These are phyloP conservation scores for Spodoptera picta DNA, from an alignment of 2,888 invertebrate species.

Conservation along the genomic window DNA sequence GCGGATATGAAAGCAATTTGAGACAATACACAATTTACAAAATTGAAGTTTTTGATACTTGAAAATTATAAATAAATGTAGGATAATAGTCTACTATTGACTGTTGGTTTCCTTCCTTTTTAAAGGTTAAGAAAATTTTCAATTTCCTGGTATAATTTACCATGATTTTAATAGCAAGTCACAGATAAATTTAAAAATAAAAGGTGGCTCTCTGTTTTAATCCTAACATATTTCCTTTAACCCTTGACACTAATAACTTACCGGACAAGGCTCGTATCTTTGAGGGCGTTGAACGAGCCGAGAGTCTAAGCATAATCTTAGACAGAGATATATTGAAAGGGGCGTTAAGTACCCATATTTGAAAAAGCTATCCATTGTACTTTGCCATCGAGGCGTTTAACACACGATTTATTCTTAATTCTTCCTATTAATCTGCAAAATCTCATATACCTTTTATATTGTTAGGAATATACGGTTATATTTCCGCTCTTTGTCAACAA, in stretches of 20 bases:
- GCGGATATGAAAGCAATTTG: constrained; percentile 73
- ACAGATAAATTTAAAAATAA: constrained; percentile 6
- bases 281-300: constrained; percentile 45
- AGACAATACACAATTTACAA: constrained; percentile 56
- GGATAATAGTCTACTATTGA: background rate
- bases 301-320: constrained; percentile 36
- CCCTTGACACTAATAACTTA: constrained; percentile 41
- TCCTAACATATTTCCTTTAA: constrained; percentile 35
- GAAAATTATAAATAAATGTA: constrained; percentile 3
- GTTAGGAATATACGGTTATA: constrained; percentile 58
- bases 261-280: constrained; percentile 30
- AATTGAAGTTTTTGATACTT: constrained; percentile 32
- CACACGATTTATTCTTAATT: constrained; percentile 41
- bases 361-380: constrained; percentile 49
- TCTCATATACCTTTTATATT: constrained; percentile 42
- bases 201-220: constrained; percentile 8
- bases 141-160: background rate
- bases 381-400: constrained; percentile 47
- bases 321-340: constrained; percentile 45
- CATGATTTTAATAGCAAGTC: background rate
- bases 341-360: constrained; percentile 30
- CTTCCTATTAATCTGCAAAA: constrained; percentile 40
- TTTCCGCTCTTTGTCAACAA: constrained; percentile 59
- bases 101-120: no score
- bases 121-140: no score